These are phyloP conservation scores for Melanargia galathea DNA, from an alignment of 2,888 invertebrate species.

Conservation along the genomic window DNA sequence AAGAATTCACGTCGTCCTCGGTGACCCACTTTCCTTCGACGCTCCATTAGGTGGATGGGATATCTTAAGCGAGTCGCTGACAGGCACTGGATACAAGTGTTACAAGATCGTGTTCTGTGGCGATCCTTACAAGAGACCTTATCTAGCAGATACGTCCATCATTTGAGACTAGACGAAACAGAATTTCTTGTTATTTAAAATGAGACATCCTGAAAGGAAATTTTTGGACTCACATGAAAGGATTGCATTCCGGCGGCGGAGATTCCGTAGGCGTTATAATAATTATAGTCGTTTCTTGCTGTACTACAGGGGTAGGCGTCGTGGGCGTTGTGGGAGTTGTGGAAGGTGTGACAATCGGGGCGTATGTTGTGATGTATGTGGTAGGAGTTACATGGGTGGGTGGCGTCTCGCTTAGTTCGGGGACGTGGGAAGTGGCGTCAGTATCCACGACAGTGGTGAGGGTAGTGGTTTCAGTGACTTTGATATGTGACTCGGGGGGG, in stretches of 20 bases:
- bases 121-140: no score
- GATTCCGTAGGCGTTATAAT: constrained; percentile 53
- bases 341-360: constrained; percentile 12
- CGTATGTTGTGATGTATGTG: constrained; percentile 12
- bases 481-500: constrained; percentile 51
- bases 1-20: no score
- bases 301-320: constrained; percentile 8
- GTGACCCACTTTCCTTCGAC: no score
- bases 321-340: constrained; percentile 27
- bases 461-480: constrained; percentile 37
- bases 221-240: constrained; percentile 55
- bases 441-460: constrained; percentile 21
- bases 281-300: constrained; percentile 20
- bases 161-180: no score
- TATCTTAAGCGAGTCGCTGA: no score
- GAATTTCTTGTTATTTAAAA: neutral
- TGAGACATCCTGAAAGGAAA: neutral
- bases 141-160: no score
- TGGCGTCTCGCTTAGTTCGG: constrained; percentile 10
- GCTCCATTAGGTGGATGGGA: no score
- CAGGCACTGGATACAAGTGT: no score
- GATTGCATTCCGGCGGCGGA: constrained; percentile 68
- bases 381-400: constrained; percentile 30
- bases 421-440: constrained; percentile 19
- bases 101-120: no score